Evolutionary conservation across 2,113 vertebrate species (phyloP).

Genomic region (Glaucidium brasilianum): DNA sequence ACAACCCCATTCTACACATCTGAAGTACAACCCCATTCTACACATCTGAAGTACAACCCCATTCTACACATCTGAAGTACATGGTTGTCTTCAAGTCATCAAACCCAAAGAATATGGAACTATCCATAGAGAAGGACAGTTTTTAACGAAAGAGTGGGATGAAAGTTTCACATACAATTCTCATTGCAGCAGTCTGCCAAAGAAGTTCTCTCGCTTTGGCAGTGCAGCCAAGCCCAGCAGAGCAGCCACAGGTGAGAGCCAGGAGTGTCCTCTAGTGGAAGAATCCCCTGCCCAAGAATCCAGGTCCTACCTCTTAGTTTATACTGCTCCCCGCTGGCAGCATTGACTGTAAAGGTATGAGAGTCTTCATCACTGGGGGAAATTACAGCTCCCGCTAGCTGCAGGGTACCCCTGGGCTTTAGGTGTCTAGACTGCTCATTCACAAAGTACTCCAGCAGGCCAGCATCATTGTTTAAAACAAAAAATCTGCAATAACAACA

Average conservation of each 20-base stretch:
- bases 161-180: neutral
- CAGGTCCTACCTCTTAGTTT: slow-evolving; percentile 88
- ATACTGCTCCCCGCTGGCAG: slow-evolving; percentile 97
- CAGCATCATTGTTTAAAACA: slow-evolving; percentile 94
- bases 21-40: neutral
- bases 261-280: slow-evolving; percentile 45
- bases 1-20: neutral
- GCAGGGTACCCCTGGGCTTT: slow-evolving; percentile 93
- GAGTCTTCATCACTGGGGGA: slow-evolving; percentile 98
- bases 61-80: neutral
- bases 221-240: neutral
- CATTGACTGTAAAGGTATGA: slow-evolving; percentile 96
- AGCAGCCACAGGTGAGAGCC: neutral
- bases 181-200: neutral
- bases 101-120: neutral
- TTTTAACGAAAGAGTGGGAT: neutral
- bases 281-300: neutral
- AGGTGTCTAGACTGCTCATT: slow-evolving; percentile 92
- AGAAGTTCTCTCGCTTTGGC: neutral
- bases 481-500: slow-evolving; percentile 83
- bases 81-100: neutral
- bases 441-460: slow-evolving; percentile 96
- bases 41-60: neutral
- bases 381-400: slow-evolving; percentile 94
- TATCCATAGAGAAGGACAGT: neutral